A percentile compares a stretch with the other conserved stretches of the same genome.
phyloP scores from a whole-genome alignment of 2,888 invertebrate genomes.

The Neoaliturus tenellus region DNA sequence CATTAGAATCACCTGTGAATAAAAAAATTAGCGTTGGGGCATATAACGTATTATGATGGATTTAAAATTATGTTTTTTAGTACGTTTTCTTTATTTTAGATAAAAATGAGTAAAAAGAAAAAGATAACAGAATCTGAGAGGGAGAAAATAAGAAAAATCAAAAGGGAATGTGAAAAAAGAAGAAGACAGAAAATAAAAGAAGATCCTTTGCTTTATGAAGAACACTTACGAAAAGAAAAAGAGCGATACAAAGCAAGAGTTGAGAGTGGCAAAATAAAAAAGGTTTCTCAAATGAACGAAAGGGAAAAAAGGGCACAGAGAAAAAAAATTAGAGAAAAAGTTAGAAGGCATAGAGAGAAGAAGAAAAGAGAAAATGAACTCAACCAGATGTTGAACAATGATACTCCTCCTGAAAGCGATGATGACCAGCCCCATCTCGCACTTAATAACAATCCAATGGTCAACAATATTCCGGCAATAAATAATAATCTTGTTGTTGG shows the following conservation, averaged over 20 bases:
- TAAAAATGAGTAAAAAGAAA: conserved; percentile 23
- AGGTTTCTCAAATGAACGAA: conserved; percentile 42
- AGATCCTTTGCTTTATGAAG: conserved; percentile 45
- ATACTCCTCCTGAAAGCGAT: conserved; percentile 44
- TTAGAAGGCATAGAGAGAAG: conserved; percentile 40
- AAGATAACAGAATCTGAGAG: conserved; percentile 30
- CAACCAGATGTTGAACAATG: conserved; percentile 24
- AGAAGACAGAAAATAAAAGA: conserved; percentile 47
- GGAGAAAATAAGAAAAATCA: conserved; percentile 36
- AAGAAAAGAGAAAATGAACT: conserved; percentile 18
- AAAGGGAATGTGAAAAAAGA: conserved; percentile 51
- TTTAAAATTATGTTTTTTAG: too few relatives aligned
- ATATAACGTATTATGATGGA: too few relatives aligned
- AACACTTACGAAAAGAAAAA: conserved; percentile 38
- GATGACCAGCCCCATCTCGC: conserved; percentile 1
- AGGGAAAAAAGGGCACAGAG: conserved; percentile 52
- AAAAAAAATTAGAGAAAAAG: conserved; percentile 47
- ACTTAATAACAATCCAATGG: conserved; percentile 26
- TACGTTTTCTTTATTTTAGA: conserved; percentile 40
- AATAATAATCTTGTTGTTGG: conserved; percentile 30
- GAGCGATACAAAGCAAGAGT: conserved; percentile 48
- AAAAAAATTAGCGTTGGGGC: too few relatives aligned
- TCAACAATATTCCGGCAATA: conserved; percentile 7
- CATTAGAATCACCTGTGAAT: too few relatives aligned
- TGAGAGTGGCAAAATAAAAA: conserved; percentile 49